Percentiles rank a stretch among this genome's conserved stretches.
Conservation (phyloP, 2,888 invertebrate genomes). For the Temnothorax ravouxi region DNA sequence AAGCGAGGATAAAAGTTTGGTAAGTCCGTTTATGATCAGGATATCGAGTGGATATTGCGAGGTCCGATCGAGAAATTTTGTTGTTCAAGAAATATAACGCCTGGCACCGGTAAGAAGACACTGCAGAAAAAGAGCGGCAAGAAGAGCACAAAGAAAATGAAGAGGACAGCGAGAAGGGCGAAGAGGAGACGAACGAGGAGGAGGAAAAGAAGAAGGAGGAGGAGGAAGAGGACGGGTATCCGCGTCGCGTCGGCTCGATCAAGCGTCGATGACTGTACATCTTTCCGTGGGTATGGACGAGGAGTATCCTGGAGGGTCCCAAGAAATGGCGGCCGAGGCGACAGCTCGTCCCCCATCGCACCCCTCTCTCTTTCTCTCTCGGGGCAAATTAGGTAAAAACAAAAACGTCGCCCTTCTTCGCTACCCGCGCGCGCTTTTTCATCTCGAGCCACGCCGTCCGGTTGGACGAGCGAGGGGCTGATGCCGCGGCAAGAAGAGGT, state of each 20-base stretch:
- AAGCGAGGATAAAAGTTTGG: constrained; percentile 35
- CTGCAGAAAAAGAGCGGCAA: constrained; percentile 46
- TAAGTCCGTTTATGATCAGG: constrained; percentile 39
- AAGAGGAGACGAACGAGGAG: constrained; percentile 41
- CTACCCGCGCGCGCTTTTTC: constrained; percentile 40
- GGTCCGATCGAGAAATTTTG: constrained; percentile 25
- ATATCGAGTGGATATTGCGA: constrained; percentile 34
- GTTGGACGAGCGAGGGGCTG: constrained; percentile 16
- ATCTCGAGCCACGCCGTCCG: constrained; percentile 40
- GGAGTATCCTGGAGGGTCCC: constrained; percentile 73
- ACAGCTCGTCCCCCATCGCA: constrained; percentile 67
- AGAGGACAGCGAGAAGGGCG: constrained; percentile 46
- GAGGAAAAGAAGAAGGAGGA: constrained; percentile 46
- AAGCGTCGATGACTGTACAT: constrained; percentile 84
- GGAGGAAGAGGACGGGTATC: constrained; percentile 68
- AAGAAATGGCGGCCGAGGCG: constrained; percentile 75
- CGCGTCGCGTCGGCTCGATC: constrained; percentile 84
- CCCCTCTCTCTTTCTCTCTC: constrained; percentile 49
- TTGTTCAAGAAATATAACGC: constrained; percentile 45
- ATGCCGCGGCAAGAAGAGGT: constrained; percentile 65
- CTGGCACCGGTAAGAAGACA: constrained; percentile 15
- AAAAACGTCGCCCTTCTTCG: constrained; percentile 73
- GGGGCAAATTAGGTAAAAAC: constrained; percentile 83
- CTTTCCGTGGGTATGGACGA: constrained; percentile 75
- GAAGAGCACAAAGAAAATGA: constrained; percentile 49